These are phyloP conservation scores for Callosobruchus maculatus DNA, from an alignment of 2,888 invertebrate species.

Conservation along the genomic window DNA sequence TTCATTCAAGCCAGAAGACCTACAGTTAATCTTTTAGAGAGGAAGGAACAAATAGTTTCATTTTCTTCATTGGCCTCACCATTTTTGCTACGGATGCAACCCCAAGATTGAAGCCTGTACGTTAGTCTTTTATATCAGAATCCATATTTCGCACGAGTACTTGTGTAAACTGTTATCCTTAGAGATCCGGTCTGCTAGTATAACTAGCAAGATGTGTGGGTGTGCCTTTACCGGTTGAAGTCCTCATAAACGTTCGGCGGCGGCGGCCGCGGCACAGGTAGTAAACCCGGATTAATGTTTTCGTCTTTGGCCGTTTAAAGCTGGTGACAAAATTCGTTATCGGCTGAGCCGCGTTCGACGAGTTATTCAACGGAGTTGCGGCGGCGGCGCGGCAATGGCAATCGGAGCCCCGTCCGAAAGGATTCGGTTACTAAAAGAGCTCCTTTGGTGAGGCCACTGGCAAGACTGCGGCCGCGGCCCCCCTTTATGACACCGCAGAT, in stretches of 20 bases:
- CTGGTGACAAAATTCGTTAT: conserved; percentile 25
- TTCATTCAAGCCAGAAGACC: too few relatives aligned
- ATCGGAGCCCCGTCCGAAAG: conserved; percentile 24
- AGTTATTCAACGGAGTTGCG: conserved; percentile 28
- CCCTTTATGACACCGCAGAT: background rate
- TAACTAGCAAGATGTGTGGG: background rate
- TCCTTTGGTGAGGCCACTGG: background rate
- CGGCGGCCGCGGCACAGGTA: conserved; percentile 2
- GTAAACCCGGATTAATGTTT: conserved; percentile 17
- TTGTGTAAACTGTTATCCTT: too few relatives aligned
- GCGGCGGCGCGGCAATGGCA: conserved; percentile 21
- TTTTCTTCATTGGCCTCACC: too few relatives aligned
- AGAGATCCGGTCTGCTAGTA: too few relatives aligned
- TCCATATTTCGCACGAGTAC: too few relatives aligned
- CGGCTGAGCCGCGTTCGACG: conserved; percentile 12
- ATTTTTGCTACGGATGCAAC: too few relatives aligned
- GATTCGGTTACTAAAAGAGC: conserved; percentile 24
- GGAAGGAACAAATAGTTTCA: too few relatives aligned
- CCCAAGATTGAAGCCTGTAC: too few relatives aligned
- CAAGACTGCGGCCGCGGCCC: background rate
- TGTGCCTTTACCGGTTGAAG: background rate
- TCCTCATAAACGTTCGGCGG: background rate
- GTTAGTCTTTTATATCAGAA: too few relatives aligned
- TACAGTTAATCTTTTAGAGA: too few relatives aligned
- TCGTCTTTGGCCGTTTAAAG: conserved; percentile 18